These are phyloP conservation scores for Astropecten irregularis DNA, from an alignment of 53 echinoderm and acorn worm species.

Conservation along the genomic window DNA sequence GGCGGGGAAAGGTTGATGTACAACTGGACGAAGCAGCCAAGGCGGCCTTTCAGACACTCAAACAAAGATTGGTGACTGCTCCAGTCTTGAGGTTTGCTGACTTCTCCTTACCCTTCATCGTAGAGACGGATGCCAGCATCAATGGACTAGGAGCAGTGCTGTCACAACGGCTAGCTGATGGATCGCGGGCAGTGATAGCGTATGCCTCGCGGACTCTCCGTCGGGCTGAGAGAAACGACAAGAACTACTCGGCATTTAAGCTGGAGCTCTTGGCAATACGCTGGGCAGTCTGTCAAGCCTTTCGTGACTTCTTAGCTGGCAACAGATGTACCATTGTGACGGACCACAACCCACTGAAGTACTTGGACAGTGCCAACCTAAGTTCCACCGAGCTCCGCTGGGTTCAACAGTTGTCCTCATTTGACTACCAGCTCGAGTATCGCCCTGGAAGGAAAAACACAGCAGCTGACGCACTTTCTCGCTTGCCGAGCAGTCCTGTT, in stretches of 20 bases:
- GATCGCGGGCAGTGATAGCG: too few species aligned
- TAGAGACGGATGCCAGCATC: too few species aligned
- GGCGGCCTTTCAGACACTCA: slow-evolving; percentile 29
- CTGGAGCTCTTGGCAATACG: slow-evolving; percentile 39
- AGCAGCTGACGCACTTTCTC: slow-evolving; percentile 4
- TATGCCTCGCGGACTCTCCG: slow-evolving; percentile 29
- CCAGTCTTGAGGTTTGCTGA: slow-evolving; percentile 56
- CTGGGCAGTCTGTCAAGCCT: slow-evolving; percentile 35
- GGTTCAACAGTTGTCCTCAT: not conserved
- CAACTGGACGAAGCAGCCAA: not conserved
- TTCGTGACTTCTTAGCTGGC: slow-evolving; percentile 23
- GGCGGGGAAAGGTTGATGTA: not conserved
- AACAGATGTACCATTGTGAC: too few species aligned
- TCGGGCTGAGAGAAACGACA: slow-evolving; percentile 24
- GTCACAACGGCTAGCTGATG: too few species aligned
- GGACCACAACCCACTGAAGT: too few species aligned
- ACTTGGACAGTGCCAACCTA: slow-evolving; percentile 37
- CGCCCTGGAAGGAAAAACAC: not conserved
- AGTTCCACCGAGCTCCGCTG: slow-evolving; percentile 27
- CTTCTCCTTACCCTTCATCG: not conserved
- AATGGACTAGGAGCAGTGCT: slow-evolving; percentile 44
- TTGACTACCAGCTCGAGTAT: slow-evolving; percentile 20
- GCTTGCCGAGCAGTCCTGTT: not conserved
- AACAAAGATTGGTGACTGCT: slow-evolving; percentile 12
- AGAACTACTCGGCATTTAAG: too few species aligned